Base-by-base conservation (phyloP, 2,113 vertebrate genomes). In the Elephantulus edwardii region DNA sequence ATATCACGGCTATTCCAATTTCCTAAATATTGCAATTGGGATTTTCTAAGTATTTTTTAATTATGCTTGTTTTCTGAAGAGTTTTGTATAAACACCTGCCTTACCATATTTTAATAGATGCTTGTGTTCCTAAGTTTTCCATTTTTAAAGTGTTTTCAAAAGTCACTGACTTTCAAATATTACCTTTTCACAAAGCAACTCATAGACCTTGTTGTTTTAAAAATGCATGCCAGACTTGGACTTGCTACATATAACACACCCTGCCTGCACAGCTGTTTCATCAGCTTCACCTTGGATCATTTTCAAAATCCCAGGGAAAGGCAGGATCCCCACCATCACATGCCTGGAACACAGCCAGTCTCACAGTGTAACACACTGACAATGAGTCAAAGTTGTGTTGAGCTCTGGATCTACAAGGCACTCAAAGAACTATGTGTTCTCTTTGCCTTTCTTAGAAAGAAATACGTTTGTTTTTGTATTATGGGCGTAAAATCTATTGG, bases 201-300 rank as follows among this genome's bases (percentile, higher is more conserved):
- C 84, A 58, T 40, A 88, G 71, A 83, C 1, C 33, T 88, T 94
- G 79, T 77, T 94, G 50, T 89, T 93, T 92, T 72, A 83, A 95
- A 95, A 94, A 91, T 71, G 85, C 92, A 86, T 86, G 91, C 82
- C 79, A 96, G 95, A 95, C 95, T 92, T 93, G 76, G 82, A 86
- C 62, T 92, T 81, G 90, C 54, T 92, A 81, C 82, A 95, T 75
- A 89, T 92, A 90, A 83, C 90, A 91, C 79, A 62, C 38, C 42
- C 75, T 10, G 1, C 35, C 85, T 89, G 42, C 83, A 64, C 71
- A 88, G 92, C 48, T 94, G 75, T 93, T 88, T 88, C 22, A 58
- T 90, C 86, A 95, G 13, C 46, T n/a, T 92, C 90, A 88, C 92
- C 81, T 96, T 58, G 89, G 48, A 91, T 88, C 71, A 42, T 95